Base-by-base conservation (phyloP, 1,140 invertebrate genomes). In the Asobara japonica region DNA sequence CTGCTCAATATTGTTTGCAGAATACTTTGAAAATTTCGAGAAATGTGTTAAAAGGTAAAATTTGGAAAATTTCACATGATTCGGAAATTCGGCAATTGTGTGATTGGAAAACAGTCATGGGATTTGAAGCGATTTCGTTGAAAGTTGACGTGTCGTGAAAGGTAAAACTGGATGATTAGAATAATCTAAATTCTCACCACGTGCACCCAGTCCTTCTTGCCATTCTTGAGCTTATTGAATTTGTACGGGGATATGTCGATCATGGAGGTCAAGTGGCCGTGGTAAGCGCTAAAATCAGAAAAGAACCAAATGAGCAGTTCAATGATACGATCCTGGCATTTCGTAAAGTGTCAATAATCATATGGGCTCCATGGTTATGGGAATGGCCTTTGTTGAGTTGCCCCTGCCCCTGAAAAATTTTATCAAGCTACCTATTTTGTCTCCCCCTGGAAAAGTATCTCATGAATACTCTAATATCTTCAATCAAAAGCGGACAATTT, bases 161-260 rank as follows among this genome's bases (percentile, higher is more conserved):
- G 7, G 41, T n/a, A 16, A 45, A 22, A 7, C 8, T 25, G 22
- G 25, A 41, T n/a, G 18, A 29, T 33, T 7, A 76, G 31, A 27
- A 77, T 36, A 67, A 13, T 65, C 38, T 30, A 60, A 33, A 74
- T 76, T 89, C 91, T 92, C 89, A 98, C 96, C 86, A 99, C 93
- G 85, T 99, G 97, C 72, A 99, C 96, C 90, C 95, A 97, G 33
- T 96, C 93, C 77, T 93, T 94, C 84, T 98, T 94, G 69, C 91
- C 91, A 48, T 89, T 86, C 80, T 92, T 93, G 56, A 93, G 91
- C 82, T 95, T 91, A 85, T 96, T 95, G 87, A 98, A 97, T 88
- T 99, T 99, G 89, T 98, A 98, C 25, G 98, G 97, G 73, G 97
- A 99, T 80, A 99, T 95, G 87, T 98, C 96, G 86, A 99, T 97